Conservation (phyloP, 2,113 vertebrate genomes). For the Bolborhynchus lineola region DNA sequence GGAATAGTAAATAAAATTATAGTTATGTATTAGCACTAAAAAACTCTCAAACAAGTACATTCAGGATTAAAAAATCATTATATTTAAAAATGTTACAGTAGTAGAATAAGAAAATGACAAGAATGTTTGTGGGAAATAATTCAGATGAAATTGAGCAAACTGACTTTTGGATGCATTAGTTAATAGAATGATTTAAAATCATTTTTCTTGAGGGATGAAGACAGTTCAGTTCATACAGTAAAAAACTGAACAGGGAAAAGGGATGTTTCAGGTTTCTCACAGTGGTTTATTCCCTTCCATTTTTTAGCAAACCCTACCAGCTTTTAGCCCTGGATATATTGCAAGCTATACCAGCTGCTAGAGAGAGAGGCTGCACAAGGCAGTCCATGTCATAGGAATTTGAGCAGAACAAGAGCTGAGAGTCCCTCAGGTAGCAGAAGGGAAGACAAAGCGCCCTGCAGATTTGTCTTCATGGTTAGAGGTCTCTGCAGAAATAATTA, state of each 20-base stretch:
- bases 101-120: neutral
- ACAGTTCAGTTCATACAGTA: neutral
- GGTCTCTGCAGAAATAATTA: slow-evolving; percentile 31
- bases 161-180: neutral
- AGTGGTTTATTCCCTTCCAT: neutral
- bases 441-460: neutral
- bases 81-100: neutral
- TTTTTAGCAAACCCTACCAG: neutral
- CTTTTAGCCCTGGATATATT: neutral
- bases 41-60: neutral
- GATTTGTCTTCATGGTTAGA: slow-evolving; percentile 14
- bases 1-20: neutral
- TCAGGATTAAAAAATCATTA: neutral
- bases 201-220: neutral
- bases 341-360: neutral
- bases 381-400: neutral
- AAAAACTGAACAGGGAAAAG: neutral
- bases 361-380: neutral
- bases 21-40: neutral
- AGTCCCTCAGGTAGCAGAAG: neutral
- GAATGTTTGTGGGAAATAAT: neutral
- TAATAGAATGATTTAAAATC: neutral
- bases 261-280: neutral
- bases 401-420: neutral
- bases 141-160: neutral